Evolutionary conservation across 2,797 vertebrate species (phyloP).

Genomic region (Lophura swinhoii): DNA sequence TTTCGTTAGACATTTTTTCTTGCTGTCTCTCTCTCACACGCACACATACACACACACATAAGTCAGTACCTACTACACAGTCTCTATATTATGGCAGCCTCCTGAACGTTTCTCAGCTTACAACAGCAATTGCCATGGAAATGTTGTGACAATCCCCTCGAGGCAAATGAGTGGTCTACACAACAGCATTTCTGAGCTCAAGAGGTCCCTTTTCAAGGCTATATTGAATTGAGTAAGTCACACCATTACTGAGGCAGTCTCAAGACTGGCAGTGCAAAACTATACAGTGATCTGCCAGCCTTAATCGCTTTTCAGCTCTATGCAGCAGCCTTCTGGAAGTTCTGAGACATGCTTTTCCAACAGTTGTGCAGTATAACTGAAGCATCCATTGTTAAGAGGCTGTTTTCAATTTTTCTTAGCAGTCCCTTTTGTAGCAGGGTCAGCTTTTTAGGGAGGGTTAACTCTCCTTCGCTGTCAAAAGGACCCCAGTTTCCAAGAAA

Average conservation of each 20-base stretch:
- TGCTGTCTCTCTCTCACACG: neutral
- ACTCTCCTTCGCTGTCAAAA: conserved; percentile 60
- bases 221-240: conserved; percentile 69
- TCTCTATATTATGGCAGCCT: conserved; percentile 42
- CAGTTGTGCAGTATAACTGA: conserved; percentile 67
- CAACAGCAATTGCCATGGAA: conserved; percentile 66
- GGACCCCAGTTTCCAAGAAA: conserved; percentile 56
- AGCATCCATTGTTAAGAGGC: conserved; percentile 58
- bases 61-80: neutral
- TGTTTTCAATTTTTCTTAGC: conserved; percentile 70
- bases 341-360: conserved; percentile 70
- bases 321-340: conserved; percentile 65
- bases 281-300: conserved; percentile 68
- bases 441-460: conserved; percentile 50
- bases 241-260: conserved; percentile 52
- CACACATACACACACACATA: neutral
- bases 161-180: conserved; percentile 66
- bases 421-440: conserved; percentile 62
- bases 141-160: conserved; percentile 60
- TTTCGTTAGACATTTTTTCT: neutral
- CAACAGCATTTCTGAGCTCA: conserved; percentile 66
- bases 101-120: conserved; percentile 50
- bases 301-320: conserved; percentile 75
- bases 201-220: conserved; percentile 67
- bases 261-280: conserved; percentile 68